These are phyloP conservation scores for Psammodynastes pulverulentus DNA, from an alignment of 2,113 vertebrate genomes.

Conservation along the genomic window DNA sequence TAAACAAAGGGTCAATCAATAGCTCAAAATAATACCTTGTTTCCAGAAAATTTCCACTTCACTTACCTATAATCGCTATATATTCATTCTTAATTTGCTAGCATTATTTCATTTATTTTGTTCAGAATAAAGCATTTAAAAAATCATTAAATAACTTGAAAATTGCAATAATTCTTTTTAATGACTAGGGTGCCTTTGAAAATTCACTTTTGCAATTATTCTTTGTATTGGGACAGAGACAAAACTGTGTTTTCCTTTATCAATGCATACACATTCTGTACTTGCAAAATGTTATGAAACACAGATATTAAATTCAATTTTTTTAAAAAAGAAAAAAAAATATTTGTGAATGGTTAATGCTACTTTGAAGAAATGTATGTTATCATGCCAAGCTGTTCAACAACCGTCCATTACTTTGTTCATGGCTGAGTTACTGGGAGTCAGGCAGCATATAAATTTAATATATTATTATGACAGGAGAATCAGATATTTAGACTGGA, in stretches of 20 bases:
- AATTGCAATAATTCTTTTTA: not conserved
- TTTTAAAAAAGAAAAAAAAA: constrained; percentile 10
- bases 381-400: constrained; percentile 20
- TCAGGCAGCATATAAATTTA: not conserved
- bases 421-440: not conserved
- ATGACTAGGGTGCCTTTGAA: not conserved
- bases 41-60: not conserved
- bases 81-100: constrained; percentile 8
- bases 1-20: not conserved
- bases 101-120: not conserved
- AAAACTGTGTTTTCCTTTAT: not conserved
- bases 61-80: not conserved
- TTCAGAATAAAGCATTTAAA: not conserved
- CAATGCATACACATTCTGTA: constrained; percentile 18
- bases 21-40: not conserved
- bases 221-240: not conserved
- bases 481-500: too few relatives aligned
- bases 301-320: not conserved
- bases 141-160: not conserved
- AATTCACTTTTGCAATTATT: constrained; percentile 1
- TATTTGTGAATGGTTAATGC: not conserved
- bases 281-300: not conserved
- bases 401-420: constrained; percentile 20
- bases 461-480: not conserved
- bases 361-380: constrained; percentile 12